Base-by-base conservation (phyloP, 2,797 vertebrate genomes). In the Ispidina picta region DNA sequence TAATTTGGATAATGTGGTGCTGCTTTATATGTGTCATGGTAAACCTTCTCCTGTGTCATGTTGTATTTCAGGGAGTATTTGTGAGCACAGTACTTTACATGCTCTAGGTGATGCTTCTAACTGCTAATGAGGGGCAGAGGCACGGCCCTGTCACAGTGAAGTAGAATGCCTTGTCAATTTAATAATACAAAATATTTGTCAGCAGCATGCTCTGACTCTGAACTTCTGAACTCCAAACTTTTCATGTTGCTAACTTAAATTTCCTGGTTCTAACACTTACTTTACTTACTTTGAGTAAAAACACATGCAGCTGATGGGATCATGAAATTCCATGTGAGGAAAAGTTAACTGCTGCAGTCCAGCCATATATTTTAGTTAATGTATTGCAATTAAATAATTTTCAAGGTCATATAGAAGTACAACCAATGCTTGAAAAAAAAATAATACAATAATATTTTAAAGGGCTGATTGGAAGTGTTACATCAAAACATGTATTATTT, bases 211-310 rank as follows among this genome's bases (percentile, higher is more conserved):
- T 89, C 4, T 80, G 22, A 74, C 46, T 78, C n/a, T 62, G 10
- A 66, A 22, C 22, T 65, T 85, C 60, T 72, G 65, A 89, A 63
- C 83, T 77, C 52, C 52, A 69, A 25, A 83, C 10, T 85, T 51
- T 19, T 77, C 19, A 7, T 35, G 29, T 60, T 80, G 46, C 52
- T 72, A 72, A 64, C 58, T 73, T 70, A 63, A 56, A 66, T 66
- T 29, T 64, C 37, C 14, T 37, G 6, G 0, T 28, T 94, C 92
- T 66, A 89, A 46, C 15, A 48, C 25, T 64, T 66, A n/a, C 31
- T n/a, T 31, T 72, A 22, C 72, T 94, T 88, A 58, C 33, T 95
- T 94, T 62, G 58, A 83, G 39, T 33, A 69, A 85, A 93, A 93
- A 23, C 46, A 68, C 5, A 9, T 11, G 21, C 26, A 68, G 9